These are phyloP conservation scores for Octonoba sinensis DNA, from an alignment of 2,888 invertebrate species.

Conservation along the genomic window DNA sequence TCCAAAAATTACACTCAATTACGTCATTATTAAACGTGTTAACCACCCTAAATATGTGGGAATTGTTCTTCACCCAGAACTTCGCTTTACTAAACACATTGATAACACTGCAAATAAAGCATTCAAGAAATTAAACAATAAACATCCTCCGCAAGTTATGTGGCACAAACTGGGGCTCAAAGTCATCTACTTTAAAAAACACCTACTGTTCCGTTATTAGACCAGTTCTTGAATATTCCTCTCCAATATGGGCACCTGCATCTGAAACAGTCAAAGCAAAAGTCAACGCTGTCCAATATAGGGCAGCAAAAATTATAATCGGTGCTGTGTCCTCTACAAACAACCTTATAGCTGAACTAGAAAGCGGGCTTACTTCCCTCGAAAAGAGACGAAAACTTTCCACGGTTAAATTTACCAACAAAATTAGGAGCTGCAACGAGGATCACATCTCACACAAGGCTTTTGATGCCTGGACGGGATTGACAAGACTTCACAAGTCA, in stretches of 20 bases:
- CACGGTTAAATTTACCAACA: no score
- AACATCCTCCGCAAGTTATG: not conserved
- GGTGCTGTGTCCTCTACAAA: slow-evolving; percentile 2
- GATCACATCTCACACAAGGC: no score
- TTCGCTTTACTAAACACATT: slow-evolving; percentile 1
- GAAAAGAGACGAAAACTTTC: no score
- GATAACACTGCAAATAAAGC: slow-evolving; percentile 6
- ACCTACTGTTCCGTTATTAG: slow-evolving; percentile 1
- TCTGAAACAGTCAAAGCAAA: slow-evolving; percentile 5
- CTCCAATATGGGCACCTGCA: slow-evolving; percentile 19
- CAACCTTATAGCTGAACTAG: no score
- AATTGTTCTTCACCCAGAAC: not conserved
- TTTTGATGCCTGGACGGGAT: no score
- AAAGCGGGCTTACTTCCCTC: no score
- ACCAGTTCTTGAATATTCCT: slow-evolving; percentile 8
- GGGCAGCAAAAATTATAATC: slow-evolving; percentile 1
- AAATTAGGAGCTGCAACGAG: no score
- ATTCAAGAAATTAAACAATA: slow-evolving; percentile 4
- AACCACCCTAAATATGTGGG: slow-evolving; percentile 3
- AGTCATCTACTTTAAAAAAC: not conserved
- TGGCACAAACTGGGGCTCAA: slow-evolving; percentile 6
- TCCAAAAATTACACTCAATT: not conserved
- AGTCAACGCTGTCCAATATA: not conserved
- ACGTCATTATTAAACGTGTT: slow-evolving; percentile 1
- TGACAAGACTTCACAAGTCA: no score